These are phyloP conservation scores for Trichomycterus rosablanca DNA, from an alignment of 2,113 vertebrate species.

Conservation along the genomic window DNA sequence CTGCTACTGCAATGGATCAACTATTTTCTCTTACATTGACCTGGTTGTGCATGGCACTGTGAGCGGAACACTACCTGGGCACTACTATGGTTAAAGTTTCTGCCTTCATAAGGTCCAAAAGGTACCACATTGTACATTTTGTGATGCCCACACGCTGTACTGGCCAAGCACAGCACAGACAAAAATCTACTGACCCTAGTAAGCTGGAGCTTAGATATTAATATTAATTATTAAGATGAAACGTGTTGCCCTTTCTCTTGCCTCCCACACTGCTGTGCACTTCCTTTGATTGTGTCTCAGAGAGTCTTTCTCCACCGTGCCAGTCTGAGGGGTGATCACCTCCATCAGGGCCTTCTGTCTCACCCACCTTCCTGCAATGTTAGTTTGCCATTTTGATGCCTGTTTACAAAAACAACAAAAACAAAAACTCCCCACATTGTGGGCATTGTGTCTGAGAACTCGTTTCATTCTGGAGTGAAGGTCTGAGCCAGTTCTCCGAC, in stretches of 20 bases:
- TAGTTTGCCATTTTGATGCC: constrained; percentile 95
- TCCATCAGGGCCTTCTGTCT: constrained; percentile 74
- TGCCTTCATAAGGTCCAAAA: background rate
- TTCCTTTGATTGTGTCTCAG: constrained; percentile 64
- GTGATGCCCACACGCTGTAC: too few relatives aligned
- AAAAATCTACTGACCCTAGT: too few relatives aligned
- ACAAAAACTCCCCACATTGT: constrained; percentile 36
- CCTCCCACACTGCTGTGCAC: constrained; percentile 77
- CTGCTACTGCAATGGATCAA: constrained; percentile 54
- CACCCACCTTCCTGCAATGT: constrained; percentile 64
- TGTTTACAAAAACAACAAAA: constrained; percentile 62
- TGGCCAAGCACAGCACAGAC: too few relatives aligned
- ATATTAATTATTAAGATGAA: too few relatives aligned
- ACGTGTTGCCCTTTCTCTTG: constrained; percentile 62
- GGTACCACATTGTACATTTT: too few relatives aligned
- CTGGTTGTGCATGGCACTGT: constrained; percentile 78
- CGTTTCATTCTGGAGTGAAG: constrained; percentile 49
- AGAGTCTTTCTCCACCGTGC: constrained; percentile 50
- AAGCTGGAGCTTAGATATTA: too few relatives aligned
- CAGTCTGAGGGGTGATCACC: constrained; percentile 90
- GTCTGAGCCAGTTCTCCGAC: constrained; percentile 71
- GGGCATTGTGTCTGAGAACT: constrained; percentile 63
- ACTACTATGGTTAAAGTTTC: constrained; percentile 47
- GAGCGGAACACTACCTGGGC: constrained; percentile 76
- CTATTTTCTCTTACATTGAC: constrained; percentile 52